Percentiles rank a stretch among this genome's conserved stretches.
Conservation (phyloP, 2,888 invertebrate genomes). For the Sylvicola fuscatus region DNA sequence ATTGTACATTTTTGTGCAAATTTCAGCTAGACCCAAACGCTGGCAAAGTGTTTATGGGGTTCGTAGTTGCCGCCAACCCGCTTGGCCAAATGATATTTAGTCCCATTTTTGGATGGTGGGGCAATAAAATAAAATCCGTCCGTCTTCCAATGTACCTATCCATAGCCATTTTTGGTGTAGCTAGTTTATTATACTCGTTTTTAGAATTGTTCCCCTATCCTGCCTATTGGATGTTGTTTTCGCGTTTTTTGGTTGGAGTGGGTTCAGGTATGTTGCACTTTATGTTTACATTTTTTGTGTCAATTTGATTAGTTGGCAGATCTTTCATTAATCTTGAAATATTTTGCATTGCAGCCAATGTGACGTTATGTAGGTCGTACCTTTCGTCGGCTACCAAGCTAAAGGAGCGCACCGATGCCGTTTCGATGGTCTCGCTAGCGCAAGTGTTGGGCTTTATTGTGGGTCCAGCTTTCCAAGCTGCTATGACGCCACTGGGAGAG, state of each 20-base stretch:
- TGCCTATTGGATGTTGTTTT: conserved; percentile 52
- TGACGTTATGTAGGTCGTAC: conserved; percentile 67
- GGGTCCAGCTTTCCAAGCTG: conserved; percentile 66
- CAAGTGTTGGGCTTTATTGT: conserved; percentile 75
- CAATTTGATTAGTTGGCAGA: neutral
- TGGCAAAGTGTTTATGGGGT: conserved; percentile 64
- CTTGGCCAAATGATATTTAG: conserved; percentile 73
- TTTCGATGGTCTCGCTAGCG: conserved; percentile 64
- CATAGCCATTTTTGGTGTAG: conserved; percentile 45
- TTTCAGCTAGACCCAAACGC: conserved; percentile 57
- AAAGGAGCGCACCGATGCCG: conserved; percentile 59
- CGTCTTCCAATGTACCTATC: conserved; percentile 50
- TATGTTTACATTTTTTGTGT: neutral
- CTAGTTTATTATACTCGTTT: conserved; percentile 54
- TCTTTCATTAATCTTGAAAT: conserved; percentile 2
- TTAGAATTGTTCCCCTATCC: conserved; percentile 45
- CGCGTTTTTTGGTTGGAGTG: conserved; percentile 62
- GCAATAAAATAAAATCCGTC: conserved; percentile 50
- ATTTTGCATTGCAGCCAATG: conserved; percentile 52
- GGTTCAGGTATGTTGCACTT: conserved; percentile 41
- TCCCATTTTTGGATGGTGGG: conserved; percentile 68
- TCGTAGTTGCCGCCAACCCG: conserved; percentile 70
- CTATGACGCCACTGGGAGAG: conserved; percentile 56
- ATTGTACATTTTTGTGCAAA: neutral
- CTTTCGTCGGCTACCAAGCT: conserved; percentile 66